Percentiles rank a stretch among this genome's conserved stretches.
These are phyloP conservation scores for Sceloporus undulatus DNA, from an alignment of 2,113 vertebrate genomes.

Conservation along the genomic window DNA sequence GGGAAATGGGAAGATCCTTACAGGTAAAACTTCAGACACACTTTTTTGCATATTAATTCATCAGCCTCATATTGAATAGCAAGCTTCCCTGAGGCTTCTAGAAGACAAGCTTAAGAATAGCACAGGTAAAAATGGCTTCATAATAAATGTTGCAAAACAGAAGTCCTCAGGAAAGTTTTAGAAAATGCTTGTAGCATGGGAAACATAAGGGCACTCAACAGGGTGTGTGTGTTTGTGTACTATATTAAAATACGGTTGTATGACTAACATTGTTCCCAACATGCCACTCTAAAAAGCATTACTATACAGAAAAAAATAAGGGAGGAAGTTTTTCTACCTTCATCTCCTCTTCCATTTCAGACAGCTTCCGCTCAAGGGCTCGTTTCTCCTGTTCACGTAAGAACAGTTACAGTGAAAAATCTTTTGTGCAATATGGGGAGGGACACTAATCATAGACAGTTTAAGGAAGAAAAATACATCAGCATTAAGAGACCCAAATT, in stretches of 20 bases:
- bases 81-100: not conserved
- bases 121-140: not conserved
- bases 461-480: slow-evolving; percentile 23
- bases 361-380: slow-evolving; percentile 92
- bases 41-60: not conserved
- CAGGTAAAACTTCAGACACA: not conserved
- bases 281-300: not conserved
- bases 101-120: not conserved
- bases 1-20: not conserved
- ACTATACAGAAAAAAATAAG: slow-evolving; percentile 6
- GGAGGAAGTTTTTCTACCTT: slow-evolving; percentile 83
- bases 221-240: not conserved
- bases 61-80: not conserved
- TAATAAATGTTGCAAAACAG: not conserved
- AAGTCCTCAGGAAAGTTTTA: not conserved
- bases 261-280: not conserved
- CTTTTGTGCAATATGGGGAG: not conserved
- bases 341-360: slow-evolving; percentile 96
- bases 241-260: not conserved
- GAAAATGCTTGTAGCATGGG: not conserved
- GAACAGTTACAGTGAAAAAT: slow-evolving; percentile 45
- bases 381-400: slow-evolving; percentile 88
- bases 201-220: not conserved
- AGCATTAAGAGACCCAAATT: not conserved
- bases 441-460: not conserved